Evolutionary conservation across 2,797 vertebrate species (phyloP), one percentile per base, ranked within the genome.

Genomic region (Pipistrellus nathusii): DNA sequence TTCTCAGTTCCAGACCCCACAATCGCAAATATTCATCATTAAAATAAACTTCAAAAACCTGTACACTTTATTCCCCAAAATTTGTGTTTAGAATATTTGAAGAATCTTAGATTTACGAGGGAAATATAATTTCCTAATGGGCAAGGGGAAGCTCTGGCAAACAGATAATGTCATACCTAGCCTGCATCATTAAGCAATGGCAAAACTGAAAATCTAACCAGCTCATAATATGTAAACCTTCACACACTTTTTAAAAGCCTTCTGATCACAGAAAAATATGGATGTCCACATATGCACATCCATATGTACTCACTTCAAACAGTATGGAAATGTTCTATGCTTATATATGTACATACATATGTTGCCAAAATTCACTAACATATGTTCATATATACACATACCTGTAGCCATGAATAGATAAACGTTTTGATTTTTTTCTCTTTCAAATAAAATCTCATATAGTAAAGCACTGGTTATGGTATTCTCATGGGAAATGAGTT

Each of bases 271-370:
- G 68, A 62, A 90, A 68, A 41, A 86, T 89, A 73, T 95, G 62
- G 83, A 87, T 44, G 59, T 76, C 51, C 13, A 10, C n/a, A 25
- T 82, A 87, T 13, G 48, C 23, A 78, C 10, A 84, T 32, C 69
- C 84, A 90, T 85, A 78, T 95, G 78, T 75, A 59, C 64, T 92
- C 41, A 46, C 76, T 66, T 89, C 85, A 94, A 96, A 94, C 76
- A 93, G 66, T 78, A 55, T 72, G 66, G 78, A 68, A 86, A 48
- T 72, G 73, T 62, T 91, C 46, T 46, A n/a, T 57, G 75, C 41
- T 66, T 91, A 64, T 62, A 53, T 73, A 46, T 53, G 7, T 9
- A 90, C 51, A 85, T 78, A 95, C 84, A 94, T 85, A 96, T 94
- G 77, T 62, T 35, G 25, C 90, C 20, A 93, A 44, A 76, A 88